A percentile compares a stretch with the other conserved stretches of the same genome.
Conservation (phyloP, 2,888 invertebrate species). For the Drosophila gaucha region DNA sequence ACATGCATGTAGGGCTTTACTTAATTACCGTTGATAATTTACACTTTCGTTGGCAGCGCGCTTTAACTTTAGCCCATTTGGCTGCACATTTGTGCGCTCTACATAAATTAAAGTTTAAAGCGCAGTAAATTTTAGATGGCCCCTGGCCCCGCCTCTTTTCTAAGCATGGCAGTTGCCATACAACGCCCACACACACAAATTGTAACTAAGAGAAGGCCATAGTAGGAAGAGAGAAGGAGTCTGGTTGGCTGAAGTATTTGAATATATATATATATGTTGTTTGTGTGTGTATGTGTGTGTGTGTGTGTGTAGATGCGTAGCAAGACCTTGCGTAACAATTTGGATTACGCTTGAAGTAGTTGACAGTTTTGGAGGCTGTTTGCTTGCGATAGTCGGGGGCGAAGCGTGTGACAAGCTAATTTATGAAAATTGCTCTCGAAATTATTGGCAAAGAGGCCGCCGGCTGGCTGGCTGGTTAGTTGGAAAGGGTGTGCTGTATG, state of each 20-base stretch:
- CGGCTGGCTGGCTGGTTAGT: neutral
- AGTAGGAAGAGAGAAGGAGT: neutral
- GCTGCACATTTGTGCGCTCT: constrained; percentile 45
- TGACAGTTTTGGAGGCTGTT: constrained; percentile 53
- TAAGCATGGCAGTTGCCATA: constrained; percentile 29
- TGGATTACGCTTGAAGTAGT: constrained; percentile 75
- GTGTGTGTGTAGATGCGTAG: constrained; percentile 26
- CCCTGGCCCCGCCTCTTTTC: neutral
- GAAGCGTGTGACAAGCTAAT: constrained; percentile 64
- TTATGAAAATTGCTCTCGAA: constrained; percentile 78
- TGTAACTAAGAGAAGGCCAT: constrained; percentile 58
- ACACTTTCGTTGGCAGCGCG: constrained; percentile 64
- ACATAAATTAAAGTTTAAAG: constrained; percentile 79
- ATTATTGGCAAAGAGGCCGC: constrained; percentile 68
- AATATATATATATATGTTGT: constrained; percentile 2
- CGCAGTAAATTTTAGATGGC: constrained; percentile 62
- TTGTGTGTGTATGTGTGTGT: constrained; percentile 1
- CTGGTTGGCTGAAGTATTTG: constrained; percentile 23
- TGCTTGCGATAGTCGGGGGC: constrained; percentile 5
- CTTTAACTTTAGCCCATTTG: constrained; percentile 57
- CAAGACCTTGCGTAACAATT: constrained; percentile 74
- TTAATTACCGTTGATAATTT: constrained; percentile 80
- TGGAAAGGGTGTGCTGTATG: constrained; percentile 25
- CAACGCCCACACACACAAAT: constrained; percentile 33
- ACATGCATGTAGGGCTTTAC: constrained; percentile 54